Evolutionary conservation across 2,113 vertebrate species (phyloP).

Genomic region (Lutjanus erythropterus): DNA sequence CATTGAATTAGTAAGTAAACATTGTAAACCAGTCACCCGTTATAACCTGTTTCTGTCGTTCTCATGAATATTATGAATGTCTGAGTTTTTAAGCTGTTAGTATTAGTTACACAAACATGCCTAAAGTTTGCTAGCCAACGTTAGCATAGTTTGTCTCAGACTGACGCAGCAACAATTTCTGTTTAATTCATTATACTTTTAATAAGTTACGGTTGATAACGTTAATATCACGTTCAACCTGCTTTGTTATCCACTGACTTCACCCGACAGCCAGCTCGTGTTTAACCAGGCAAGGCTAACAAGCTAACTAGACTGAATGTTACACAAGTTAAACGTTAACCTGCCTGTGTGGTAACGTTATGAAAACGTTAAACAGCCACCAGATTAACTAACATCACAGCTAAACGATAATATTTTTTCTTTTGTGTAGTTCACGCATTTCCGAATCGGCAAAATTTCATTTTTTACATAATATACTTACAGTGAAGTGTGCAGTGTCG

Average conservation of each 20-base stretch:
- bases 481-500: too few relatives aligned
- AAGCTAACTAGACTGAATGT: not conserved
- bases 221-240: too few relatives aligned
- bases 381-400: too few relatives aligned
- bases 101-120: not conserved
- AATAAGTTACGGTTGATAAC: not conserved
- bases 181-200: not conserved
- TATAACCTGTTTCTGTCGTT: not conserved
- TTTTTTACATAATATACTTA: too few relatives aligned
- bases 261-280: not conserved
- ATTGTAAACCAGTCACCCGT: fast-evolving
- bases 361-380: too few relatives aligned
- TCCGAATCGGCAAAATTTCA: too few relatives aligned
- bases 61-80: not conserved
- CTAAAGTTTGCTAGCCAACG: not conserved
- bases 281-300: not conserved
- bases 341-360: not conserved
- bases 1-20: slow-evolving; percentile 4
- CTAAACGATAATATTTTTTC: too few relatives aligned
- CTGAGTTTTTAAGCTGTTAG: not conserved
- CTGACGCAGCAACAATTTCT: too few relatives aligned
- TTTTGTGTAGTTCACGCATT: too few relatives aligned
- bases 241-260: not conserved
- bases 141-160: not conserved
- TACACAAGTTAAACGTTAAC: not conserved